phyloP scores from a whole-genome alignment of 1,140 invertebrate genomes.

The Solenopsis fugax region DNA sequence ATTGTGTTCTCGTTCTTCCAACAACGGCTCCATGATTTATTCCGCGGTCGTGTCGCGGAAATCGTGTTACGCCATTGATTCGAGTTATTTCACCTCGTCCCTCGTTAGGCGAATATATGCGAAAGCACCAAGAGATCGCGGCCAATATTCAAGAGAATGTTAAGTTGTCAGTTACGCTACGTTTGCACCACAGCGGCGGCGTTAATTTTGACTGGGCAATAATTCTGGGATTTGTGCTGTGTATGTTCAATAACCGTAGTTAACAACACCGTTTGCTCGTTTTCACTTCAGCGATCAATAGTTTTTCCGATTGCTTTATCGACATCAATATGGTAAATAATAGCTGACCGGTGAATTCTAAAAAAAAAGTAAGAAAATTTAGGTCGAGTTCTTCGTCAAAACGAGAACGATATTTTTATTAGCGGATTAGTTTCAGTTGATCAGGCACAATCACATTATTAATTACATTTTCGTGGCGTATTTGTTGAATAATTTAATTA shows the following conservation, averaged over 20 bases:
- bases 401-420: neutral
- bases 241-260: conserved; percentile 29
- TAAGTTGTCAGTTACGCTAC: conserved; percentile 56
- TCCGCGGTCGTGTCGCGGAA: conserved; percentile 41
- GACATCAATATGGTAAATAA: conserved; percentile 34
- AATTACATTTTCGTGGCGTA: neutral
- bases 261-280: conserved; percentile 45
- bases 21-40: conserved; percentile 56
- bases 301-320: neutral
- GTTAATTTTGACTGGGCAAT: conserved; percentile 61
- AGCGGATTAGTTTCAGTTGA: neutral
- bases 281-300: conserved; percentile 17
- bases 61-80: conserved; percentile 56
- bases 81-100: conserved; percentile 49
- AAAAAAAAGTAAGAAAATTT: neutral
- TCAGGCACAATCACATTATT: neutral
- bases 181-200: neutral
- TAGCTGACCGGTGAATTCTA: neutral
- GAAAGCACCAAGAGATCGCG: conserved; percentile 32
- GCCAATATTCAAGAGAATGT: conserved; percentile 25
- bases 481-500: neutral
- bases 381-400: neutral
- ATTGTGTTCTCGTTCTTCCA: conserved; percentile 57
- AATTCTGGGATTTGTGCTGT: conserved; percentile 62
- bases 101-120: conserved; percentile 48